Evolutionary conservation across 2,797 vertebrate species (phyloP).

Genomic region (Hoplostethus mediterraneus): DNA sequence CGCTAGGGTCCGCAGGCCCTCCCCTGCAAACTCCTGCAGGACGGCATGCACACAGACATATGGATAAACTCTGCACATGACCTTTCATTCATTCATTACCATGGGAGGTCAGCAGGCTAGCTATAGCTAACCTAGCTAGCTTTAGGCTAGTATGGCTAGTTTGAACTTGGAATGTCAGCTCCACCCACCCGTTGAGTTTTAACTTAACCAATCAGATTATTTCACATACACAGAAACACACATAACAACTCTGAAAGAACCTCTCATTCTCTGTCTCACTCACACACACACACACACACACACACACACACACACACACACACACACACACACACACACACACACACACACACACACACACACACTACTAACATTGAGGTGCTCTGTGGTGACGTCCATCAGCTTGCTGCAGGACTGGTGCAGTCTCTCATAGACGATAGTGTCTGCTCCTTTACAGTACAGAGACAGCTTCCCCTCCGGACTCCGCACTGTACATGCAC

Average conservation of each 20-base stretch:
- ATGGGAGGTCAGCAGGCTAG: no score
- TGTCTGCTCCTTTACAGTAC: constrained; percentile 97
- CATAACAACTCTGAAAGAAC: not conserved
- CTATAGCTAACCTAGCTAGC: no score
- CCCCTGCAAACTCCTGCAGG: constrained; percentile 93
- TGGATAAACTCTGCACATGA: not conserved
- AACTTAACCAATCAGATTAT: no score
- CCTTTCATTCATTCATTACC: no score
- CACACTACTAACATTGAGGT: constrained; percentile 83
- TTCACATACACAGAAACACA: not conserved
- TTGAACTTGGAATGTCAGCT: no score
- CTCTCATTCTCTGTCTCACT: constrained; percentile 38
- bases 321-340: no score
- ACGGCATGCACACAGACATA: constrained; percentile 24
- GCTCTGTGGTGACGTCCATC: constrained; percentile 90
- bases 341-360: no score
- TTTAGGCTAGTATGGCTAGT: no score
- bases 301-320: no score
- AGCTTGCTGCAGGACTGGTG: constrained; percentile 87
- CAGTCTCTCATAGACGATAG: constrained; percentile 92
- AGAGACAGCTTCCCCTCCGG: constrained; percentile 90
- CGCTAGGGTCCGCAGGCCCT: constrained; percentile 92
- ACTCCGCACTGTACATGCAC: constrained; percentile 83
- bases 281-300: not conserved
- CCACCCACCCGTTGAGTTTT: no score